Evolutionary conservation across 2,113 vertebrate species (phyloP).

Genomic region (Labrus mixtus): DNA sequence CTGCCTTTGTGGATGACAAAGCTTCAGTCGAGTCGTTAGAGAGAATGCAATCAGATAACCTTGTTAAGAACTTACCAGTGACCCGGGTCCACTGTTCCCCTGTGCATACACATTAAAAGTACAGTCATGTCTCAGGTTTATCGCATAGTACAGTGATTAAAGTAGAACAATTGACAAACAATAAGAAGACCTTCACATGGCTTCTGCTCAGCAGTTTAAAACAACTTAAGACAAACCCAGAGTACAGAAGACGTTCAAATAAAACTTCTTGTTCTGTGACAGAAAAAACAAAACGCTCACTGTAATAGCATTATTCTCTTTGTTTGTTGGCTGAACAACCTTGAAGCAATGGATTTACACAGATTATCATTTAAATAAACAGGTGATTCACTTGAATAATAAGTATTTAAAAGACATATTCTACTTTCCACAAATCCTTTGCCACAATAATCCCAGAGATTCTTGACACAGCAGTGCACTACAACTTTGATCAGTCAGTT

Average conservation of each 20-base stretch:
- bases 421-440: background rate
- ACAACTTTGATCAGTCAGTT: background rate
- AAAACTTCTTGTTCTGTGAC: background rate
- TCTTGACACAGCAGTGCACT: conserved; percentile 44
- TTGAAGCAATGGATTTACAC: background rate
- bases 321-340: background rate
- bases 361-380: conserved; percentile 20
- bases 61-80: too few species aligned
- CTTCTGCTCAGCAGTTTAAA: background rate
- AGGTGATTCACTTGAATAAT: conserved; percentile 16
- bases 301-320: background rate
- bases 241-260: background rate
- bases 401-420: background rate
- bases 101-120: background rate
- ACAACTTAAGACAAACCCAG: background rate
- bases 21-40: conserved; percentile 3
- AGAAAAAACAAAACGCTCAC: background rate
- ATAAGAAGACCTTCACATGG: background rate
- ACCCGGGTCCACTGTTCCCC: conserved; percentile 5
- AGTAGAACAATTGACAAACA: background rate
- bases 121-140: background rate
- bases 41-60: too few species aligned
- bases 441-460: conserved; percentile 54
- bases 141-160: background rate
- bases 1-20: conserved; percentile 4